Conservation (phyloP, 2,888 invertebrate genomes). For the Cenopis cana region DNA sequence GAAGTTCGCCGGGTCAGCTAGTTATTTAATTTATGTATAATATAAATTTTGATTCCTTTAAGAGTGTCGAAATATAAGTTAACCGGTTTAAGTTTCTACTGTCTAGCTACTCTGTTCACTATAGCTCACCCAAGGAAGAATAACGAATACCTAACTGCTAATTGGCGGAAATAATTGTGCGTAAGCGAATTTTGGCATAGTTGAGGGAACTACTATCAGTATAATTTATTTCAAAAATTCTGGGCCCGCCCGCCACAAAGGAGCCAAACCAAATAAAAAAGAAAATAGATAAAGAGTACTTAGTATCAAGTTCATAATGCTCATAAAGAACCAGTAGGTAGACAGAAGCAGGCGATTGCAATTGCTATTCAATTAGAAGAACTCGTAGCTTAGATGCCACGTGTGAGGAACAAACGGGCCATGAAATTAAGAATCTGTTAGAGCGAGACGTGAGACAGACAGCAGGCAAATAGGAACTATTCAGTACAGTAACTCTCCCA, state of each 20-base stretch:
- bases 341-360: neutral
- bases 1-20: no score
- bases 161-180: no score
- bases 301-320: neutral
- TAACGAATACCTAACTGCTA: no score
- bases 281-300: neutral
- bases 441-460: conserved; percentile 61
- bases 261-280: no score
- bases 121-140: no score
- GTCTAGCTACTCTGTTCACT: neutral
- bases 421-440: conserved; percentile 78
- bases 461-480: conserved; percentile 73
- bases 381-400: conserved; percentile 44
- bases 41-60: no score
- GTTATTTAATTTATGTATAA: no score
- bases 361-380: conserved; percentile 32
- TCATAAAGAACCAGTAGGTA: neutral
- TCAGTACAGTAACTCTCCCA: neutral
- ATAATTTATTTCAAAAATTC: no score
- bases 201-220: no score
- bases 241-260: no score
- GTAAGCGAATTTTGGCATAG: no score
- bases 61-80: no score
- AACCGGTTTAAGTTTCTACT: neutral
- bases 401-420: conserved; percentile 66